Evolutionary conservation across 2,888 invertebrate species (phyloP).

Genomic region (Leucophenga montana): DNA sequence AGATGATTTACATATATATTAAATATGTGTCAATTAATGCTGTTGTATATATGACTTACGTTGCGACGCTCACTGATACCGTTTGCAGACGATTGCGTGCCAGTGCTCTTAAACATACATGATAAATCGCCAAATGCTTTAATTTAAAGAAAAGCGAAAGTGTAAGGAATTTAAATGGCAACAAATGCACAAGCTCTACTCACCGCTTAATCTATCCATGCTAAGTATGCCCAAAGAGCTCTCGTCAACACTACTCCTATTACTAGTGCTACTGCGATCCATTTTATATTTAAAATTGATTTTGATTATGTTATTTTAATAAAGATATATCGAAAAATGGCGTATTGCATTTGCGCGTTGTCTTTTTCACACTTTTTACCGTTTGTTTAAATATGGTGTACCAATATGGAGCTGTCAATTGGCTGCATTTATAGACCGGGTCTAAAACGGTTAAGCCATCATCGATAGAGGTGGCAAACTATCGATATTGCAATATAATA

Average conservation of each 20-base stretch:
- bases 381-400: constrained; percentile 18
- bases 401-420: background rate
- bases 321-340: constrained; percentile 29
- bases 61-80: constrained; percentile 55
- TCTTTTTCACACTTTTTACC: constrained; percentile 6
- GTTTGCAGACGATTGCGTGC: constrained; percentile 30
- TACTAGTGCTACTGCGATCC: constrained; percentile 10
- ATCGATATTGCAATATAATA: too few species aligned
- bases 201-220: constrained; percentile 64
- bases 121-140: constrained; percentile 65
- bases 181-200: background rate
- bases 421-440: too few species aligned
- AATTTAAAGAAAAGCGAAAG: constrained; percentile 1
- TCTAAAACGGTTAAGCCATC: too few species aligned
- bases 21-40: background rate
- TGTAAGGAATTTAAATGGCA: background rate
- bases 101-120: constrained; percentile 47
- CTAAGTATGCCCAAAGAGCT: constrained; percentile 60
- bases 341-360: constrained; percentile 37
- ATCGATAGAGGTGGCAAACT: too few species aligned
- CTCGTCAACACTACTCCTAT: constrained; percentile 44
- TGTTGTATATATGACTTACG: constrained; percentile 43
- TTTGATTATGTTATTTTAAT: constrained; percentile 24
- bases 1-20: constrained; percentile 34
- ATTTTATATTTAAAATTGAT: constrained; percentile 24